Evolutionary conservation across 1,140 invertebrate genomes (phyloP), one percentile per base, ranked within the genome.

Genomic region (Caenorhabditis remanei): DNA sequence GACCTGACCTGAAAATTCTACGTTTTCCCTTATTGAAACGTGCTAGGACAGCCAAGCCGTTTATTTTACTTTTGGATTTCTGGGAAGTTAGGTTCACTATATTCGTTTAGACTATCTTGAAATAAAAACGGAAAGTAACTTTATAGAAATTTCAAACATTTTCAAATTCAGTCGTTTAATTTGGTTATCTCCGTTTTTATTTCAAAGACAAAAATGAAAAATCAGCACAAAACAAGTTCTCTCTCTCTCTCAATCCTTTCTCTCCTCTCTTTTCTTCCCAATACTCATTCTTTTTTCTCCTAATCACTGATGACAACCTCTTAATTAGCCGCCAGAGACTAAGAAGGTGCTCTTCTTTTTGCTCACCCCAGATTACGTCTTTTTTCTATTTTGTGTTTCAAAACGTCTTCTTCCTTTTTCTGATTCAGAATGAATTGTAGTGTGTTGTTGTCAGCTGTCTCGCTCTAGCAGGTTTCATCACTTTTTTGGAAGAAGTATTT

Each of bases 301-400:
- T 79, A 79, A 79, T 79, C 71, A 79, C 71, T 79, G 71, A 50
- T 79, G 71, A 79, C 71, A 79, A 50, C 71, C 46, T 79, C 71
- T 50, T 79, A 79, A 79, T 63, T 63, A 63, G 61, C 9, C 56
- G 50, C 16, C 50, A 16, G 4, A 53, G 16, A 16, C 9, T 13
- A 58, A 58, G n/a, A 58, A 58, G 24, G 61, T 63, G 65, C 65
- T 71, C n/a, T 61, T 61, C 50, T 53, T 21, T 58, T 21, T 58
- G 16, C n/a, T 21, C n/a, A 9, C 14, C 21, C 9, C 19, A 63
- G 65, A 71, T 71, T 71, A 71, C 65, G 61, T 65, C 61, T 65
- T 65, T 11, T 40, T 40, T 40, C 40, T 71, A 8, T 3, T 71
- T 43, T 43, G 24, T 8, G 24, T 24, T 63, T 32, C 9, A 6